phyloP scores from a whole-genome alignment of 37 sponge, comb jelly and placozoan species.

The Haliclona indistincta region DNA sequence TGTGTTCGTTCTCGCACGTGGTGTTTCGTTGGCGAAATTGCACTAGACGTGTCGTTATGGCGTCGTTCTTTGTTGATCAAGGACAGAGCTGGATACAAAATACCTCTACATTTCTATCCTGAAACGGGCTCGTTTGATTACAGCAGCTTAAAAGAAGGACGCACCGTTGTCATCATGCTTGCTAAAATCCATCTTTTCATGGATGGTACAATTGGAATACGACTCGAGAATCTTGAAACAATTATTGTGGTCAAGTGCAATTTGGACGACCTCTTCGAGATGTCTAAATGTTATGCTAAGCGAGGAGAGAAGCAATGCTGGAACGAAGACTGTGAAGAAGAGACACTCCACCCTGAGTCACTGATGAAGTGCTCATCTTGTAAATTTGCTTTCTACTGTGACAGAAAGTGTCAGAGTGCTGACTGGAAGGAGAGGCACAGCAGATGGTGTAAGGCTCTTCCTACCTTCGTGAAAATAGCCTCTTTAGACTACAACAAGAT shows the following conservation, averaged over 20 bases:
- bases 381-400: slow-evolving; percentile 48
- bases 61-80: too few relatives aligned
- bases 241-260: slow-evolving; percentile 21
- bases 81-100: slow-evolving; percentile 23
- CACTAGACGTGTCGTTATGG: too few relatives aligned
- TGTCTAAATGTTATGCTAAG: slow-evolving; percentile 17
- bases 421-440: slow-evolving; percentile 55
- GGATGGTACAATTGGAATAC: slow-evolving; percentile 38
- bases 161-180: slow-evolving; percentile 16
- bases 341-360: background rate
- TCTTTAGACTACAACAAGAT: background rate
- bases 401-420: slow-evolving; percentile 26
- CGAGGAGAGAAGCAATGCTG: slow-evolving; percentile 23
- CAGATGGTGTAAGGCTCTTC: slow-evolving; percentile 44
- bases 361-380: slow-evolving; percentile 41
- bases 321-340: slow-evolving; percentile 39
- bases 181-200: slow-evolving; percentile 41
- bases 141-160: slow-evolving; percentile 11
- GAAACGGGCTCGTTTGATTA: slow-evolving; percentile 39
- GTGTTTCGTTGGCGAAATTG: slow-evolving; percentile 57
- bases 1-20: slow-evolving; percentile 8
- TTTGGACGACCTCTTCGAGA: slow-evolving; percentile 11
- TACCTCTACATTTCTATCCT: slow-evolving; percentile 54
- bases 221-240: slow-evolving; percentile 29
- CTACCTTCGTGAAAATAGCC: slow-evolving; percentile 23